Evolutionary conservation across 2,888 invertebrate species (phyloP), one percentile per base, ranked within the genome.

Genomic region (Amiota minor): DNA sequence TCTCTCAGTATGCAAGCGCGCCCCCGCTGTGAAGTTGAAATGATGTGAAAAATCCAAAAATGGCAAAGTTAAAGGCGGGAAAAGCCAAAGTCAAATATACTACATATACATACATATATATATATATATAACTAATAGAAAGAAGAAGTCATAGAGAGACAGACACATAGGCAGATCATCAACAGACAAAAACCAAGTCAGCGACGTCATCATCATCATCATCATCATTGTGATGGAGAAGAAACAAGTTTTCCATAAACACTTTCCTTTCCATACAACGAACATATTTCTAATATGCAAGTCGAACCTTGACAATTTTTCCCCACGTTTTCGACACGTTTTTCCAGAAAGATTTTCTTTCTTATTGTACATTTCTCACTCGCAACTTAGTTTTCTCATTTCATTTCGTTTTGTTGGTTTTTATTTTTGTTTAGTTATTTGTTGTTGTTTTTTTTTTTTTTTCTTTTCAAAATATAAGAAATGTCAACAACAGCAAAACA

Each of bases 301-400:
- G 62, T 62, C 35, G 62, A 23, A 62, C 62, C 62, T 62, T 62
- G 62, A 62, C 62, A 23, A 59, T 59, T 59, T 20, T 16, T 8
- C 59, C 11, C 16, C 59, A 59, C 11, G 62, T 62, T 62, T 62
- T 16, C 59, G 9, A 59, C 59, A 59, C 11, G 62, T 62, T 62
- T 62, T 62, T 62, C 62, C 62, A 62, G 62, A 45, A 14, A 14
- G n/a, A 18, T 20, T 67, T 67, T 67, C 45, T 45, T 62, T 62
- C 16, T 62, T 65, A n/a, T n/a, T n/a, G n/a, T n/a, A 11, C 47
- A 47, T 65, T 67, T 49, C 35, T 35, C 35, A 35, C 35, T 35
- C 35, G 35, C 35, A 35, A 35, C 35, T 45, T 46, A n/a, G n/a
- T 49, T 49, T 50, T 62, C 12, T n/a, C 62, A 50, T 67, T 14